Base-by-base conservation (phyloP, 2,113 vertebrate genomes). In the Aramus guarauna region DNA sequence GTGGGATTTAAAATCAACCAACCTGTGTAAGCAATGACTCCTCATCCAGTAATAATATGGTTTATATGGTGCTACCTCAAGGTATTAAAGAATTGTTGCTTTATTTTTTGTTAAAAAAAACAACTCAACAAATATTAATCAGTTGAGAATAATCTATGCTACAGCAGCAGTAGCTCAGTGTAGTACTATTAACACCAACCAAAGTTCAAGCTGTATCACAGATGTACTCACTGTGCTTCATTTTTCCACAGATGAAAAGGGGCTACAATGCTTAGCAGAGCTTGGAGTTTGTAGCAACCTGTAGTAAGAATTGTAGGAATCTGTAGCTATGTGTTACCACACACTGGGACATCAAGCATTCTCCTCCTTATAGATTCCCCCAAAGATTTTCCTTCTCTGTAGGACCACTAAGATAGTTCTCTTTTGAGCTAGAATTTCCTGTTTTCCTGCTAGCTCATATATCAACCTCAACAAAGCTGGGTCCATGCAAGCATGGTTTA, bases 291-390 rank as follows among this genome's bases (percentile, higher is more conserved):
- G 36, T 56, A 63, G 48, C 47, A 88, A 39, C 37, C 26, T 71
- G 26, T n/a, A 18, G 13, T 53, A 76, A 69, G 20, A 63, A 11
- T 0, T 45, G 20, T 37, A 45, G 41, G 47, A 69, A 47, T 52
- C 18, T 0, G 0, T 62, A 16, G 17, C 5, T 83, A 56, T 56
- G 13, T 37, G 22, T 74, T 83, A 52, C 26, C 34, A 12, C 10
- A 21, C 24, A 32, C 37, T 64, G 27, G 30, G 5, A 37, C 19
- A 68, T 27, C 17, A 91, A 82, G 14, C 17, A 11, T 53, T 55
- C 23, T 62, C 24, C 21, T 87, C 37, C 34, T 71, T 56, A 59
- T 1, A 81, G 60, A 84, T 3, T 22, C 21, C 11, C 55, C 37
- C 9, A 6, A 78, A 81, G 13, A 14, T 67, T 72, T 80, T 53